Conservation (phyloP, 2,113 vertebrate species). For the Albula glossodonta region DNA sequence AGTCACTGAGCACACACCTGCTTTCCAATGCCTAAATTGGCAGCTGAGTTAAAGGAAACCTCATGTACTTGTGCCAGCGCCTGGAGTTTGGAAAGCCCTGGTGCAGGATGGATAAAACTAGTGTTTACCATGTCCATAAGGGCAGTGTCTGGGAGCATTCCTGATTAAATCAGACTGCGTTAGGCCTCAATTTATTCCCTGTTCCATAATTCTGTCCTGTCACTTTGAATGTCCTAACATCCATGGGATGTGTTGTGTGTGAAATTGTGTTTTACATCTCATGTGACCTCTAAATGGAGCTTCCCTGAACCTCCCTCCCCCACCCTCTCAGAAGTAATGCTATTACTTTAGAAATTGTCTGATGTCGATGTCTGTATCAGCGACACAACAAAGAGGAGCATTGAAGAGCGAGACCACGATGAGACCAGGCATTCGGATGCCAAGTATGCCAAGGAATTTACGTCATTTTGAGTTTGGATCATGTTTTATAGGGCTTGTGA, state of each 20-base stretch:
- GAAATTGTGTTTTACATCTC: background rate
- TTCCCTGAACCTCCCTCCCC: background rate
- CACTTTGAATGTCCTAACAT: background rate
- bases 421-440: background rate
- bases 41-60: too few species aligned
- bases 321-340: background rate
- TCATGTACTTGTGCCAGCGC: too few species aligned
- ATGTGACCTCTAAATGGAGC: background rate
- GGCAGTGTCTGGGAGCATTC: background rate
- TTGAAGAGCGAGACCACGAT: background rate
- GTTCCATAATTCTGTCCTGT: background rate
- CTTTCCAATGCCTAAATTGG: too few species aligned
- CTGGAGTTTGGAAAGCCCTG: too few species aligned
- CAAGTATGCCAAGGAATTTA: background rate
- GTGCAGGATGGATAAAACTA: too few species aligned
- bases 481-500: background rate
- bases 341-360: constrained; percentile 3
- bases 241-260: background rate
- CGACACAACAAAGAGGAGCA: background rate
- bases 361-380: background rate
- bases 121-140: background rate
- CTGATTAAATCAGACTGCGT: background rate
- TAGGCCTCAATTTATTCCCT: too few species aligned
- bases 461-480: background rate
- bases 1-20: too few species aligned